Conservation (phyloP, 2,797 vertebrate species). For the Tokudaia muenninki region DNA sequence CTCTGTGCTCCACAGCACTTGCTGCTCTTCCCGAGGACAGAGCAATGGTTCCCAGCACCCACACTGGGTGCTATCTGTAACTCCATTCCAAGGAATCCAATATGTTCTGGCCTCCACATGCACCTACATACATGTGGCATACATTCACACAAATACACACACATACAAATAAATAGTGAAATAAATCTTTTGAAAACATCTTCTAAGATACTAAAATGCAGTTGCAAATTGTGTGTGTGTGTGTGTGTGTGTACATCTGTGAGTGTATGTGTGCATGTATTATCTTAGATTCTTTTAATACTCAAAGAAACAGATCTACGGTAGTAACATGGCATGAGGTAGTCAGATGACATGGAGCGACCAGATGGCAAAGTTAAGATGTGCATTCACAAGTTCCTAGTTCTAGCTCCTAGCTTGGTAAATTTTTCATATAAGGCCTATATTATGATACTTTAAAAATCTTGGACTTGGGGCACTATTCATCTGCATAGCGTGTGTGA, state of each 20-base stretch:
- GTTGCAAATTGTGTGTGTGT: neutral
- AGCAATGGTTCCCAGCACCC: neutral
- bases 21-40: neutral
- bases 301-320: neutral
- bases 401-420: neutral
- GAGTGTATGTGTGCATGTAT: neutral
- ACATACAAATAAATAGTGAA: neutral
- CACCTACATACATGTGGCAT: neutral
- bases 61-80: neutral
- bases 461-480: neutral
- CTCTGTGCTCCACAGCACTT: neutral
- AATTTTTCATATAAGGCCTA: neutral
- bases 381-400: neutral
- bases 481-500: neutral
- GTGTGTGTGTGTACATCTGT: neutral
- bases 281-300: neutral
- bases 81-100: neutral
- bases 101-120: neutral
- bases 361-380: neutral
- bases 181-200: neutral
- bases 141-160: neutral
- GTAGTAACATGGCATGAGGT: neutral
- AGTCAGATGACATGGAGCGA: neutral
- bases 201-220: constrained; percentile 18
- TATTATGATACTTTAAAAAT: neutral